Conservation (phyloP, 2,888 invertebrate species). For the Lithophane leautieri region DNA sequence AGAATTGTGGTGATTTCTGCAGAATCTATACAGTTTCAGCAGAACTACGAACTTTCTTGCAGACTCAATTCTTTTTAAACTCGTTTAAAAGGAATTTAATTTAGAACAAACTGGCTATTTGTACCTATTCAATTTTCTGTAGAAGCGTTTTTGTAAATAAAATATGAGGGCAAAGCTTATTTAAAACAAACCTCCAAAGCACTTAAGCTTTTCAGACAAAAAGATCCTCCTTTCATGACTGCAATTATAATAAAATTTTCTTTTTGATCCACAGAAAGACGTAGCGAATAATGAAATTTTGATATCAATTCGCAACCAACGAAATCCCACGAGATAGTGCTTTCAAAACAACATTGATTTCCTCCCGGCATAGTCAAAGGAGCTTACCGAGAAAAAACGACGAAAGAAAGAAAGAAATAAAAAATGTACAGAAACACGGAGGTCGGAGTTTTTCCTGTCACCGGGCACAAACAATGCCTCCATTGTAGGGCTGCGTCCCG, state of each 20-base stretch:
- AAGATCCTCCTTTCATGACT: slow-evolving; percentile 28
- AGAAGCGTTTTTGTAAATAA: slow-evolving; percentile 37
- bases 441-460: slow-evolving; percentile 91
- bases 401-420: slow-evolving; percentile 85
- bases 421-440: slow-evolving; percentile 90
- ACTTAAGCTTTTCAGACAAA: slow-evolving; percentile 45
- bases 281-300: slow-evolving; percentile 61
- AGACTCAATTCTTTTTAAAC: slow-evolving; percentile 43
- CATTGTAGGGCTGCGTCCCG: slow-evolving; percentile 81
- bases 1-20: slow-evolving; percentile 27
- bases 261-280: slow-evolving; percentile 53
- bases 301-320: slow-evolving; percentile 62
- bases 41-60: slow-evolving; percentile 30
- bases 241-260: slow-evolving; percentile 51
- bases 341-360: slow-evolving; percentile 86
- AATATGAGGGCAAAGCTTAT: slow-evolving; percentile 44
- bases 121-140: slow-evolving; percentile 25
- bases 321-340: slow-evolving; percentile 73
- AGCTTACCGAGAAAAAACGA: slow-evolving; percentile 82
- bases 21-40: slow-evolving; percentile 21
- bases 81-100: slow-evolving; percentile 40
- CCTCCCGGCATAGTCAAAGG: slow-evolving; percentile 84
- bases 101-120: slow-evolving; percentile 34
- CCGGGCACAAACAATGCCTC: slow-evolving; percentile 90
- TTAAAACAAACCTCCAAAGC: slow-evolving; percentile 37